phyloP scores from a whole-genome alignment of 2,113 vertebrate species.

The Ptilorrhoa leucosticta region DNA sequence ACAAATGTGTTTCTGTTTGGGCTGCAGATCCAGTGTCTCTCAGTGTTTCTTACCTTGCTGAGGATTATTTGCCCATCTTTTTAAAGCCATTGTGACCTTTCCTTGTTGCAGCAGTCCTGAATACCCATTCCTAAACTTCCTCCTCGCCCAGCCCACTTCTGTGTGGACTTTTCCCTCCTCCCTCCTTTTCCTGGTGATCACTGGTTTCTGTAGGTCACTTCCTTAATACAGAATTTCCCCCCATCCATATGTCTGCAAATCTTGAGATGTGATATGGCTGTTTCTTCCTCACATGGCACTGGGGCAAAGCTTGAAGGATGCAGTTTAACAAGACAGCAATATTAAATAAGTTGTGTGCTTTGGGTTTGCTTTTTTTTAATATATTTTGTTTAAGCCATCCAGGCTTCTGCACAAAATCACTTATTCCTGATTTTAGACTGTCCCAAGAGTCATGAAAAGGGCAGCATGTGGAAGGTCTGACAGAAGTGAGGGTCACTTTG shows the following conservation, averaged over 20 bases:
- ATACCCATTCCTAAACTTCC: neutral
- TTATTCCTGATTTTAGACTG: neutral
- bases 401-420: neutral
- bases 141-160: neutral
- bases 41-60: neutral
- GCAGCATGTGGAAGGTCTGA: neutral
- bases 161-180: neutral
- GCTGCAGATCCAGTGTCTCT: neutral
- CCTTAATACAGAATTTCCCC: neutral
- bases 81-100: neutral
- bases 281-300: neutral
- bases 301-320: neutral
- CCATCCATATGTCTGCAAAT: neutral
- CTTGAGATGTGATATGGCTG: neutral
- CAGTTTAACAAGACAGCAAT: neutral
- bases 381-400: neutral
- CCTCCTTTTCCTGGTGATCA: neutral
- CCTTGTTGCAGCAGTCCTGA: neutral
- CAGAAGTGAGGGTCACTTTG: neutral
- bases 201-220: neutral
- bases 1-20: neutral
- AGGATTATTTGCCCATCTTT: neutral
- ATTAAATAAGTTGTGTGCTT: neutral
- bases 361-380: neutral
- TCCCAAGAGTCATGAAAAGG: neutral